Conservation (phyloP, 2,113 vertebrate species). For the Oreotrochilus melanogaster region DNA sequence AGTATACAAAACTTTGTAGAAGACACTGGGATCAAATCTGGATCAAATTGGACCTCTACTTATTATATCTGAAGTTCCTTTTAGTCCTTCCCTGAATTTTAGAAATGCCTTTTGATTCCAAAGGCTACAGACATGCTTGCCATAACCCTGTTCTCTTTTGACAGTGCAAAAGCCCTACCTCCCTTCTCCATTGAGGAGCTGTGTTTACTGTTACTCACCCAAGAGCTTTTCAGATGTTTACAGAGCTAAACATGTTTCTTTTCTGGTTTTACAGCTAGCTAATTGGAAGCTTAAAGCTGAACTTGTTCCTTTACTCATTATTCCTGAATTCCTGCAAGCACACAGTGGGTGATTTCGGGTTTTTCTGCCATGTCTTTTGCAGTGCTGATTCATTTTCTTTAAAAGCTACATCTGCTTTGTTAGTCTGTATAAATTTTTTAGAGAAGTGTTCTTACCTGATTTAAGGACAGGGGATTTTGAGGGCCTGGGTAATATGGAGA, state of each 20-base stretch:
- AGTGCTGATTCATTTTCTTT: not conserved
- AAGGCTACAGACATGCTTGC: not conserved
- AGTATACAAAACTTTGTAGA: not conserved
- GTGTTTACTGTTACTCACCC: not conserved
- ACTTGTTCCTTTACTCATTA: not conserved
- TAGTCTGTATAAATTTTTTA: not conserved
- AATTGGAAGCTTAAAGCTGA: not conserved
- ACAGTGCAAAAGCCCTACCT: not conserved
- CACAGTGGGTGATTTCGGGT: not conserved
- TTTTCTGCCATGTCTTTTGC: not conserved
- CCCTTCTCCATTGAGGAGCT: rapidly evolving
- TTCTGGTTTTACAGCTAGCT: not conserved
- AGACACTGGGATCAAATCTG: not conserved
- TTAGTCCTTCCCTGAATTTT: not conserved
- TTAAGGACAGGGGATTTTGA: not conserved
- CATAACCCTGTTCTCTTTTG: not conserved
- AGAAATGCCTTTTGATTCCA: not conserved
- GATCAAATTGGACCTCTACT: not conserved
- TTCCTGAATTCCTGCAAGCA: not conserved
- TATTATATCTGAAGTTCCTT: not conserved
- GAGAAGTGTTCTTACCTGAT: not conserved
- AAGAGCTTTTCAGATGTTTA: not conserved
- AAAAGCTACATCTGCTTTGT: not conserved
- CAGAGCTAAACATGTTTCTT: not conserved
- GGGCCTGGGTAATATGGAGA: not conserved